Conservation (phyloP, 2,113 vertebrate species). For the Parotia lawesii region DNA sequence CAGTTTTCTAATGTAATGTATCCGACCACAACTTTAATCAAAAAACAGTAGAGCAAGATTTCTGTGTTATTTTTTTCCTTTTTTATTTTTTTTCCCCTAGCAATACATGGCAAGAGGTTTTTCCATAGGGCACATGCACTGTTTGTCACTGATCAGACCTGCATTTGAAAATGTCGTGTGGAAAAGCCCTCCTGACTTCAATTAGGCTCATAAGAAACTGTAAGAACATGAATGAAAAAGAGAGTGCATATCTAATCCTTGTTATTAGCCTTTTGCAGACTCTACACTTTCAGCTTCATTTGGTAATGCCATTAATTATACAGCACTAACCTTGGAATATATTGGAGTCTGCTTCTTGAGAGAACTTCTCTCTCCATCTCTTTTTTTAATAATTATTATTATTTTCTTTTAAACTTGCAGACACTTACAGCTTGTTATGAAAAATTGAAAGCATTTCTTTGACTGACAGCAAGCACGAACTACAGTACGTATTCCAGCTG, state of each 20-base stretch:
- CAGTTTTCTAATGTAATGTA: neutral
- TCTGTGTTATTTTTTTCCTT: neutral
- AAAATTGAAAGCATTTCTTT: constrained; percentile 30
- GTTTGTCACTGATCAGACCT: neutral
- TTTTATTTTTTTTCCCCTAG: too few species aligned
- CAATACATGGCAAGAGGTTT: neutral
- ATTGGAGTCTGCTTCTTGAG: constrained; percentile 20
- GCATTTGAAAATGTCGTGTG: constrained; percentile 2
- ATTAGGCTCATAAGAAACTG: constrained; percentile 25
- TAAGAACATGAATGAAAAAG: constrained; percentile 17
- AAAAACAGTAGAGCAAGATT: neutral
- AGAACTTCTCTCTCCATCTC: neutral
- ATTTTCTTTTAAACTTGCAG: neutral
- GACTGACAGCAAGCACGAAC: neutral
- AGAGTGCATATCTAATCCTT: constrained; percentile 31
- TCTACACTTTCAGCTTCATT: constrained; percentile 56
- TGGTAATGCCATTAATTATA: constrained; percentile 59
- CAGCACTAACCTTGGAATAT: constrained; percentile 52
- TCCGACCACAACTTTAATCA: neutral
- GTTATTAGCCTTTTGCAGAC: constrained; percentile 59
- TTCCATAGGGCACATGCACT: neutral
- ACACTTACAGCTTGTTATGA: neutral
- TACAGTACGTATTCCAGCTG: neutral
- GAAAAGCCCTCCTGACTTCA: constrained; percentile 27
- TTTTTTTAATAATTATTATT: neutral